Percentiles rank a stretch among this genome's conserved stretches.
Evolutionary conservation across 2,888 invertebrate species (phyloP).

Genomic region (Nebria salina): DNA sequence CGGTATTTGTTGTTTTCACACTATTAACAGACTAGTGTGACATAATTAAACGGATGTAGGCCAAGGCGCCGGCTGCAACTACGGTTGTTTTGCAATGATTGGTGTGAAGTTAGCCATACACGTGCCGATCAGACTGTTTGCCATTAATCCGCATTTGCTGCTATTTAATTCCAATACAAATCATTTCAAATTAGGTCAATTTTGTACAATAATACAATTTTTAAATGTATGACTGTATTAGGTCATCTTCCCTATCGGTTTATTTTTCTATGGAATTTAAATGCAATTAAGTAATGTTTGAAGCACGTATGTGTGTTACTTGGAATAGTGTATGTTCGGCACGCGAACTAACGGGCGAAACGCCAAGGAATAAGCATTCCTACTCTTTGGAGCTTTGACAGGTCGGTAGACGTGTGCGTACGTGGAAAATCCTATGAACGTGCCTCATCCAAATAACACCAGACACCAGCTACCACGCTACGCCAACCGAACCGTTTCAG

Average conservation of each 20-base stretch:
- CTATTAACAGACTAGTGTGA: not conserved
- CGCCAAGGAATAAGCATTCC: constrained; percentile 1
- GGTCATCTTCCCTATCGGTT: too few relatives aligned
- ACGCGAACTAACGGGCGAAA: not conserved
- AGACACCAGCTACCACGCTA: not conserved
- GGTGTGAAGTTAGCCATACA: not conserved
- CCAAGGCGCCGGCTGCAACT: not conserved
- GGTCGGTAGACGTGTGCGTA: not conserved
- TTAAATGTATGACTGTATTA: too few relatives aligned
- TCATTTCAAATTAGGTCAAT: too few relatives aligned
- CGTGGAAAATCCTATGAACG: constrained; percentile 1
- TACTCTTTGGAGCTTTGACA: not conserved
- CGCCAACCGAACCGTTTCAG: not conserved
- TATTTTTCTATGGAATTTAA: not conserved
- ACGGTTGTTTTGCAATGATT: not conserved
- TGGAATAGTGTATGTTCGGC: too few relatives aligned
- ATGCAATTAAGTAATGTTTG: not conserved
- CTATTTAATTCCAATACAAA: too few relatives aligned
- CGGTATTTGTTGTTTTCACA: constrained; percentile 1
- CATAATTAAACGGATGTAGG: not conserved
- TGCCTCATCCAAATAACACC: not conserved
- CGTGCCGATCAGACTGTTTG: not conserved
- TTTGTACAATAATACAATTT: too few relatives aligned
- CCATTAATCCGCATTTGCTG: too few relatives aligned
- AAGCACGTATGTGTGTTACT: not conserved